Base-by-base conservation (phyloP, 23 tunicate genomes). In the Botrylloides violaceus region DNA sequence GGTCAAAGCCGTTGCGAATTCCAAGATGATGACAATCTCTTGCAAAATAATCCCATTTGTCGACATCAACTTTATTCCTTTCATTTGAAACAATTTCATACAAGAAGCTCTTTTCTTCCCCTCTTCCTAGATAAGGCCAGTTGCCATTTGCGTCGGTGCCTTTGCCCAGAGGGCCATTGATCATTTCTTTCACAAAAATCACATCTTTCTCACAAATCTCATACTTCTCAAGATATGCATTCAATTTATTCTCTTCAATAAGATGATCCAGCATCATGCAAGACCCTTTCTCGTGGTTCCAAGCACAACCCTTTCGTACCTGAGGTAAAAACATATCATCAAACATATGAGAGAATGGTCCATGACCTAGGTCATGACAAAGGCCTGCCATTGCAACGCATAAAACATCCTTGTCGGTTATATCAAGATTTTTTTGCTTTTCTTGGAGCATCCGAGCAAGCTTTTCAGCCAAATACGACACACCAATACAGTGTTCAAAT, bases 31-130 rank as follows among this genome's bases (percentile, higher is more conserved):
- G 81, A 38, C 88, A 82, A 38, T 88, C 96, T 27, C 96, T 80
- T 12, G 96, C 96, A 73, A 88, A 78, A 43, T 88, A 88, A 59
- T 88, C 96, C 96, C 96, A 88, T 49, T 88, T 88, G 77, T 88
- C 96, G 2, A 88, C 96, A 78, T 88, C 96, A 25, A 88, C 96
- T 61, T 75, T 75, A 61, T 88, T 88, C 29, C 80, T 70, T 26
- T 82, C 68, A 61, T 88, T 88, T 0, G 96, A 88, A 6, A 87
- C 79, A 64, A 87, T 81, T 76, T 88, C 96, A 88, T 88, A 88
- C 64, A 88, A 56, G 66, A 88, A 88, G 65, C 77, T 66, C 39
- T 88, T 88, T n/a, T 53, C 61, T 25, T 62, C 57, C n/a, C 35
- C 72, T 39, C 70, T 31, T 27, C 70, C 70, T 28, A 27, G 18